These are phyloP conservation scores for Papilio gigon DNA, from an alignment of 2,888 invertebrate species.

Conservation along the genomic window DNA sequence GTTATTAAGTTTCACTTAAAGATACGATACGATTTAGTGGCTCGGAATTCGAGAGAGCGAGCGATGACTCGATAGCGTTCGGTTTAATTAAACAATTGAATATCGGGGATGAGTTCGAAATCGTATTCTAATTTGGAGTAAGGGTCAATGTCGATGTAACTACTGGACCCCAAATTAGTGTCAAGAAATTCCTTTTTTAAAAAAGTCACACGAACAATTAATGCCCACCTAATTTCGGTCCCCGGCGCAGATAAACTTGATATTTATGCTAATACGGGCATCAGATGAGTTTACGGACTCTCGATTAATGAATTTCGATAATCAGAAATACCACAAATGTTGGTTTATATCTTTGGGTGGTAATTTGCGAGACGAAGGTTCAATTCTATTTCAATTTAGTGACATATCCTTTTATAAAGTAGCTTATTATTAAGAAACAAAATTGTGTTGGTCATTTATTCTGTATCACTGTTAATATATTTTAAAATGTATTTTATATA, in stretches of 20 bases:
- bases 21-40: conserved; percentile 57
- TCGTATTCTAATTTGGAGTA: conserved; percentile 17
- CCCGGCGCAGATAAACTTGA: conserved; percentile 67
- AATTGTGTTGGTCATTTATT: no score
- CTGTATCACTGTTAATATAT: conserved; percentile 21
- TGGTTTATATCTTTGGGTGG: conserved; percentile 60
- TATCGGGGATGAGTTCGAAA: conserved; percentile 33
- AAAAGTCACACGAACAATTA: conserved; percentile 62
- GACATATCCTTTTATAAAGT: conserved; percentile 7
- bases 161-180: conserved; percentile 37
- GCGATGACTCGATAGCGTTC: conserved; percentile 63
- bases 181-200: conserved; percentile 42
- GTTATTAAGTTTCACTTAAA: conserved; percentile 57
- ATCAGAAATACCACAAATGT: conserved; percentile 76
- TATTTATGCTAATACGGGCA: conserved; percentile 72
- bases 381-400: neutral
- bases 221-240: conserved; percentile 67
- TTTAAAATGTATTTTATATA: no score
- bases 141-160: conserved; percentile 41
- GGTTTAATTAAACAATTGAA: conserved; percentile 34
- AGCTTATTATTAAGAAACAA: neutral
- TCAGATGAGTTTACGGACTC: conserved; percentile 58
- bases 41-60: conserved; percentile 50
- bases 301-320: conserved; percentile 66
- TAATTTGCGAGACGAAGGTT: conserved; percentile 44